A percentile compares a stretch with the other conserved stretches of the same genome.
Conservation (phyloP, 2,797 vertebrate genomes). For the Limosa lapponica region DNA sequence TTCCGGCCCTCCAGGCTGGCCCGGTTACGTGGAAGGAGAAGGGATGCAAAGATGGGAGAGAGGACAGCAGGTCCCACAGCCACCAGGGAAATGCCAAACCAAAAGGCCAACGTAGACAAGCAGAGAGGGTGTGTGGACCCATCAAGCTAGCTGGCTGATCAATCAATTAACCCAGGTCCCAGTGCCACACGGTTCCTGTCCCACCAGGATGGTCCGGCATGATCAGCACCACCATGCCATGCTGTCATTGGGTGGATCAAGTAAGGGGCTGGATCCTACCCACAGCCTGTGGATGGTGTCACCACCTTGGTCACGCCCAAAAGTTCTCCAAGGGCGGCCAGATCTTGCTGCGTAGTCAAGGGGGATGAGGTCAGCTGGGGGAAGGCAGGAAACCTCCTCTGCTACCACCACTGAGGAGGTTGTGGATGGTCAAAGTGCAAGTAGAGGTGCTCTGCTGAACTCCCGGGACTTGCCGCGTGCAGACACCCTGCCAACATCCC, state of each 20-base stretch:
- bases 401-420: background rate
- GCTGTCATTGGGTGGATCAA: accelerated
- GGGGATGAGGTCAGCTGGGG: too few species aligned
- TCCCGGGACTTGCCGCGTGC: background rate
- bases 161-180: background rate
- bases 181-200: accelerated
- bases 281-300: background rate
- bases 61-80: background rate
- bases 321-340: background rate
- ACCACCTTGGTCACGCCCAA: background rate
- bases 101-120: background rate
- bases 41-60: background rate
- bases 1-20: background rate
- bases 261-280: background rate
- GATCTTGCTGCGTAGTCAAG: background rate
- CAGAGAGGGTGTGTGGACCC: background rate
- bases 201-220: accelerated
- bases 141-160: background rate
- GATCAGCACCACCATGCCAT: background rate
- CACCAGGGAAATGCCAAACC: background rate
- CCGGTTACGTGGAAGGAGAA: background rate
- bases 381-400: background rate
- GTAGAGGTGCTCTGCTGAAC: background rate
- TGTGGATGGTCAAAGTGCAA: background rate
- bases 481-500: background rate